Evolutionary conservation across 2,113 vertebrate genomes (phyloP).

Genomic region (Leucopsar rothschildi): DNA sequence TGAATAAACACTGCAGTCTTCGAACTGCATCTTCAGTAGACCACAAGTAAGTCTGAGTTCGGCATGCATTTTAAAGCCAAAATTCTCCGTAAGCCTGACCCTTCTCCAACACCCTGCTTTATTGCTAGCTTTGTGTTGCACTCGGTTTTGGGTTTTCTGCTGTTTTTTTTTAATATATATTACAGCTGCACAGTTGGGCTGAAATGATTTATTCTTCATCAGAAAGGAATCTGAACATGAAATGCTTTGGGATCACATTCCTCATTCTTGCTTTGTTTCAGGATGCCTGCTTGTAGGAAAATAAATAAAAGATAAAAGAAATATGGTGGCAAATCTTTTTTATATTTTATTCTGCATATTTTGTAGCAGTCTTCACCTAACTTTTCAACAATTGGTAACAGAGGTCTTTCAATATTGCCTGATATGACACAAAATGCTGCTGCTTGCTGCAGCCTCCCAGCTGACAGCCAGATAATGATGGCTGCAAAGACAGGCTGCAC

Average conservation of each 20-base stretch:
- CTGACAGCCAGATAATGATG: neutral
- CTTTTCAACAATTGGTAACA: neutral
- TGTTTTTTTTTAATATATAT: neutral
- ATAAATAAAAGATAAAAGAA: neutral
- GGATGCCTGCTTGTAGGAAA: neutral
- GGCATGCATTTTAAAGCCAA: neutral
- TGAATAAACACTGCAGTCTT: neutral
- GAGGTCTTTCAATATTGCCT: neutral
- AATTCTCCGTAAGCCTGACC: neutral
- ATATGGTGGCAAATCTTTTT: neutral
- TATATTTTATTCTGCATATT: neutral
- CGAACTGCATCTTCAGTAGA: neutral
- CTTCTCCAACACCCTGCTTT: neutral
- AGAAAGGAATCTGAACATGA: neutral
- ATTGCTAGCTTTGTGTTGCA: neutral
- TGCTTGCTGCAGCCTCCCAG: neutral
- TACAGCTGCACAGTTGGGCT: neutral
- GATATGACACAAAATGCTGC: neutral
- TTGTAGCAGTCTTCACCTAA: neutral
- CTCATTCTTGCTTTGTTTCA: neutral
- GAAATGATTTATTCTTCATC: neutral
- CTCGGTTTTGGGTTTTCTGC: neutral
- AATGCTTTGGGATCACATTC: neutral
- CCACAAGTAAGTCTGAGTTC: neutral
- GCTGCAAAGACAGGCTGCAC: neutral